phyloP scores from a whole-genome alignment of 2,113 vertebrate genomes.

The Arvicanthis niloticus region DNA sequence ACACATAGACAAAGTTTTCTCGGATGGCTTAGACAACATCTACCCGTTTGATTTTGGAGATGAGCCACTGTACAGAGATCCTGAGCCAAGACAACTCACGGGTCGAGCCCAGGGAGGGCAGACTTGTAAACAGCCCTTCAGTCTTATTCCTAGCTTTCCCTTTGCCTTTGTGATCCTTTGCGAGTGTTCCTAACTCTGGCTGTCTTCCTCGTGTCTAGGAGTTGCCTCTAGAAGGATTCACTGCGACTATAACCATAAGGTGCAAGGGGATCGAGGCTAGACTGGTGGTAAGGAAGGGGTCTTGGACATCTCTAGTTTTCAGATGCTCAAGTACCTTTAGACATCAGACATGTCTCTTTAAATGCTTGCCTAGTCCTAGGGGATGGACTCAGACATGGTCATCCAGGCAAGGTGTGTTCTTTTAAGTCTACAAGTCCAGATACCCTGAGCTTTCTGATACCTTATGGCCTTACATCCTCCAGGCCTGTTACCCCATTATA shows the following conservation, averaged over 20 bases:
- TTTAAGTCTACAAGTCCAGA: neutral
- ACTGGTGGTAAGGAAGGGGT: too few relatives aligned
- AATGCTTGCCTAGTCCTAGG: neutral
- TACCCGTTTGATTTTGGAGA: neutral
- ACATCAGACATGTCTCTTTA: neutral
- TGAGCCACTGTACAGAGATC: neutral
- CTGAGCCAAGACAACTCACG: neutral
- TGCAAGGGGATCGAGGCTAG: neutral
- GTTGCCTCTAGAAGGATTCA: neutral
- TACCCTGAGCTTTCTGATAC: neutral
- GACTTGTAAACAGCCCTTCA: too few relatives aligned
- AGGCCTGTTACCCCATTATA: neutral
- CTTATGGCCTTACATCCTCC: neutral
- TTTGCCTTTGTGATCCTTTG: neutral
- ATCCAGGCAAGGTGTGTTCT: neutral
- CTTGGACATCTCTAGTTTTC: neutral
- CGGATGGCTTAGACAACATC: too few relatives aligned
- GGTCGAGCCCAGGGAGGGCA: neutral
- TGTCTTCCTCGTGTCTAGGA: neutral
- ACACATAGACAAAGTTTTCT: neutral
- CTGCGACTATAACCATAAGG: neutral
- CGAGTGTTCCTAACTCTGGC: neutral
- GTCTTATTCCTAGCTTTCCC: too few relatives aligned
- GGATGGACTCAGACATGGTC: neutral
- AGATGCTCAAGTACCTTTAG: too few relatives aligned